These are phyloP conservation scores for Hirtodrosophila histrioides DNA, from an alignment of 2,888 invertebrate species.

Conservation along the genomic window DNA sequence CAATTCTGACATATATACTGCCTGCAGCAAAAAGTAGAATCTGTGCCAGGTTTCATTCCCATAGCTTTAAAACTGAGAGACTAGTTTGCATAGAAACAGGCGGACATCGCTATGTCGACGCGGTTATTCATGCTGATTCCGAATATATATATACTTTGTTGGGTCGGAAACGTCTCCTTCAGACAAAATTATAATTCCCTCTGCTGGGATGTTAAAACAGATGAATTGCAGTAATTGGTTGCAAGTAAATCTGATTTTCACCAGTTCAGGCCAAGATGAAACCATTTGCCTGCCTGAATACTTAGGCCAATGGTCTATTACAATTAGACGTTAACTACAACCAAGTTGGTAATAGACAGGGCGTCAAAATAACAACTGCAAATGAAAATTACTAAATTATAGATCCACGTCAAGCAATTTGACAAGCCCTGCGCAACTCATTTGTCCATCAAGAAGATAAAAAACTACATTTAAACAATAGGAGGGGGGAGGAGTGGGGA, in stretches of 20 bases:
- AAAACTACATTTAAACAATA: slow-evolving; percentile 8
- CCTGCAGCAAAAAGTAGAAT: too few species aligned
- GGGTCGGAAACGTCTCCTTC: too few species aligned
- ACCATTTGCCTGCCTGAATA: background rate
- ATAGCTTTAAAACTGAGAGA: too few species aligned
- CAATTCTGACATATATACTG: too few species aligned
- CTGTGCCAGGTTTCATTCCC: too few species aligned
- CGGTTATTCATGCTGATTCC: too few species aligned
- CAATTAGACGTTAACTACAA: slow-evolving; percentile 60
- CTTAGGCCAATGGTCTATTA: slow-evolving; percentile 33
- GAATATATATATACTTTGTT: too few species aligned
- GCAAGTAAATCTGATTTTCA: slow-evolving; percentile 10
- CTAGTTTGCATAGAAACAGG: too few species aligned
- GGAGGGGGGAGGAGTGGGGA: slow-evolving; percentile 2
- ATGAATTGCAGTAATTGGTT: too few species aligned
- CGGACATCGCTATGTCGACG: too few species aligned
- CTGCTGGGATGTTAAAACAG: too few species aligned
- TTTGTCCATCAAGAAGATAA: slow-evolving; percentile 56
- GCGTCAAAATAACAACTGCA: slow-evolving; percentile 39
- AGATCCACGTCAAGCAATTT: slow-evolving; percentile 32
- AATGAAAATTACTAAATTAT: slow-evolving; percentile 51
- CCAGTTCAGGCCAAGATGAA: slow-evolving; percentile 3
- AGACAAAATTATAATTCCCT: too few species aligned
- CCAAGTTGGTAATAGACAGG: slow-evolving; percentile 38
- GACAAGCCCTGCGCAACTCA: slow-evolving; percentile 51